These are phyloP conservation scores for Hippocampus barbouri DNA, from an alignment of 2,113 vertebrate genomes.

Conservation along the genomic window DNA sequence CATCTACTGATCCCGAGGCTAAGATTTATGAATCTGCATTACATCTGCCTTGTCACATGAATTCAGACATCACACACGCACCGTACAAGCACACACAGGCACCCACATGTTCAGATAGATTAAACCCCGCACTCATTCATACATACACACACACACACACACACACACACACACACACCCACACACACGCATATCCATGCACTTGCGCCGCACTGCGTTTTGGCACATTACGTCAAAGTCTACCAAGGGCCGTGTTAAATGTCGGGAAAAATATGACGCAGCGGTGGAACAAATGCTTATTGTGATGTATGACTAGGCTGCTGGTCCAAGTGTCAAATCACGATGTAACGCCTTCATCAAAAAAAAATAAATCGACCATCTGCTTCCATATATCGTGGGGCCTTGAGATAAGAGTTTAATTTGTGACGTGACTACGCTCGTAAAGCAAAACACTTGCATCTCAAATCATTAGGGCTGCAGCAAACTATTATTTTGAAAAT, in stretches of 20 bases:
- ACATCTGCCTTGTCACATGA: slow-evolving; percentile 70
- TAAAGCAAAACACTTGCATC: too few relatives aligned
- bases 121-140: too few relatives aligned
- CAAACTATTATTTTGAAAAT: too few relatives aligned
- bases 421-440: not conserved
- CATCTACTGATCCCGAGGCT: slow-evolving; percentile 55
- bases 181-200: not conserved
- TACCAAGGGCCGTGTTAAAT: not conserved
- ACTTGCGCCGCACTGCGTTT: slow-evolving; percentile 32
- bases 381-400: not conserved
- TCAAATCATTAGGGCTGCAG: too few relatives aligned
- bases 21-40: slow-evolving; percentile 71
- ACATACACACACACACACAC: slow-evolving; percentile 24
- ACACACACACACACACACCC: slow-evolving; percentile 12
- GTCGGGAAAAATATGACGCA: not conserved
- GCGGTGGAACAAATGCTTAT: not conserved
- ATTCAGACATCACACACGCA: slow-evolving; percentile 64
- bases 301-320: not conserved
- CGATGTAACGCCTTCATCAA: too few relatives aligned
- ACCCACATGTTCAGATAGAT: not conserved
- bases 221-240: not conserved
- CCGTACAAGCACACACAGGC: not conserved
- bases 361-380: not conserved
- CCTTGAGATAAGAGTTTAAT: not conserved
- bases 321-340: too few relatives aligned